Evolutionary conservation across 2,113 vertebrate genomes (phyloP).

Genomic region (Charina bottae): DNA sequence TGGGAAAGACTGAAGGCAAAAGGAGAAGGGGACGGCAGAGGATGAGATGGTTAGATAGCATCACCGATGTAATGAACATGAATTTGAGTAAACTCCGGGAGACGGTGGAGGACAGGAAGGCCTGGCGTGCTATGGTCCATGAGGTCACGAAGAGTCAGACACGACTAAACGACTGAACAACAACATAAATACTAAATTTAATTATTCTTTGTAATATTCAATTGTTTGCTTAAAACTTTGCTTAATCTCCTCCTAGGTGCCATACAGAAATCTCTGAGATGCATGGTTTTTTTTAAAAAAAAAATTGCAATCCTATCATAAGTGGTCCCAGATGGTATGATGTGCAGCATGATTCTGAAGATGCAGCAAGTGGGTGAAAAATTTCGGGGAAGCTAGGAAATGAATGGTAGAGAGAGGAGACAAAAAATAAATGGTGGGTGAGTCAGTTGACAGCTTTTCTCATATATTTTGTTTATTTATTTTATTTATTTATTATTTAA

Average conservation of each 20-base stretch:
- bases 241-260: background rate
- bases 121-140: too few species aligned
- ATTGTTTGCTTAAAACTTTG: background rate
- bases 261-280: background rate
- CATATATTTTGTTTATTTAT: too few species aligned
- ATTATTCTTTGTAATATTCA: background rate
- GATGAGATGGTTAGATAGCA: too few species aligned
- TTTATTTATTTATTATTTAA: too few species aligned
- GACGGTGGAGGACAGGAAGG: too few species aligned
- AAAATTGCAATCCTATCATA: background rate
- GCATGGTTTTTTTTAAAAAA: background rate
- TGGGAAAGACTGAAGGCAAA: too few species aligned
- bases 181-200: background rate
- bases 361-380: background rate
- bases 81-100: too few species aligned
- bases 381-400: background rate
- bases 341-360: background rate
- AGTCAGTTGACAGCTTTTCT: too few species aligned
- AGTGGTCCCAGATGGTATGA: background rate
- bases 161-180: too few species aligned
- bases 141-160: too few species aligned
- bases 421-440: background rate
- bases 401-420: background rate
- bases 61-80: too few species aligned
- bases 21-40: too few species aligned